Base-by-base conservation (phyloP, 2,797 vertebrate genomes). In the Takifugu ocellatus region DNA sequence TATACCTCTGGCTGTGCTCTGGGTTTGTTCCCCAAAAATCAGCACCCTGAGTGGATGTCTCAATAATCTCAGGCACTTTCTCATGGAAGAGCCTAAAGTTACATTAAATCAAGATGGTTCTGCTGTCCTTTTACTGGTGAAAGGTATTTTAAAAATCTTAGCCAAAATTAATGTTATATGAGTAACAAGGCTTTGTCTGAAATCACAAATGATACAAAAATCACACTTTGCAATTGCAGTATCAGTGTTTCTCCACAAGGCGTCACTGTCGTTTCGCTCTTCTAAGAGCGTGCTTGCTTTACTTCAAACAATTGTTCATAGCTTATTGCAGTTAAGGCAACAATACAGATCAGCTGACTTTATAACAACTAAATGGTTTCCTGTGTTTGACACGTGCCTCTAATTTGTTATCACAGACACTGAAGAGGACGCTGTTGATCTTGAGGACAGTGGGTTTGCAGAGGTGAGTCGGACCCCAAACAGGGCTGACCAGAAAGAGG, bases 1-100 rank as follows among this genome's bases (percentile, higher is more conserved):
- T 5, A 71, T 98, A 9, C 94, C 95, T 45, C 87, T 99, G 70
- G 47, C 5, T 56, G 75, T 81, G 47, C 77, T 98, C 21, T 93
- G 95, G 72, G 84, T 87, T 44, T 75, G 82, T 53, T 83, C 69
- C 52, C 90, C 93, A 33, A 93, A 82, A 79, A 75, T 98, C 65
- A 83, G 67, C 6, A 63, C 55, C 2, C 80, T 98, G 31, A 93
- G 93, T 63, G 88, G 87, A 17, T 92, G 68, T 2, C 56, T 94
- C 1, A 69, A 77, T 50, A 86, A 72, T 5, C 89, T 98, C 29
- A 29, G 74, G 39, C 73, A 69, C 8, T 65, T 92, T 7, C 81
- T 98, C 55, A 78, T 72, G 26, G 89, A 87, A 1, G 70, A 83
- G 0, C 67, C 80, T 0, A 21, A 66, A 3, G 82, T 95, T 5